Conservation (phyloP, 1,140 invertebrate genomes). For the Heliconius congener region DNA sequence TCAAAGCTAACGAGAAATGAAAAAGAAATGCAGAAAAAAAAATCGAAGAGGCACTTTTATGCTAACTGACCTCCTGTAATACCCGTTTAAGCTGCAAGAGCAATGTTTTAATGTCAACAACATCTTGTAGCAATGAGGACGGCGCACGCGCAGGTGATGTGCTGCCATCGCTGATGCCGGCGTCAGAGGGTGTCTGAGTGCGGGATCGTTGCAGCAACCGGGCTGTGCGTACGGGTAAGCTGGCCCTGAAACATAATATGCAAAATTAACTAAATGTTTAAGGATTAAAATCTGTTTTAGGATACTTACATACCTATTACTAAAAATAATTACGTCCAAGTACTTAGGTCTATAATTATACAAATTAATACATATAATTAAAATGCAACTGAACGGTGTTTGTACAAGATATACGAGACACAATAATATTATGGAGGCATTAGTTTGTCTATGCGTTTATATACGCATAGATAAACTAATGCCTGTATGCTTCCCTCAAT, state of each 20-base stretch:
- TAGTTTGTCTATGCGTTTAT: too few relatives aligned
- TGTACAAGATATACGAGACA: too few relatives aligned
- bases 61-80: conserved; percentile 86
- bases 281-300: too few relatives aligned
- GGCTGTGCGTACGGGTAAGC: conserved; percentile 76
- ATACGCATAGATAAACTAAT: too few relatives aligned
- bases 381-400: too few relatives aligned
- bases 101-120: conserved; percentile 90
- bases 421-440: too few relatives aligned
- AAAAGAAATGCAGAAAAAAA: conserved; percentile 2
- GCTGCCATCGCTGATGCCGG: conserved; percentile 62
- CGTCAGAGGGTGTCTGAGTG: conserved; percentile 77
- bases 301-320: too few relatives aligned
- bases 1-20: background rate
- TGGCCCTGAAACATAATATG: conserved; percentile 58
- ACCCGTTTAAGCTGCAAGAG: conserved; percentile 88
- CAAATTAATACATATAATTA: background rate
- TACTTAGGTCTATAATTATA: background rate
- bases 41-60: background rate
- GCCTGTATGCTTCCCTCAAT: too few relatives aligned
- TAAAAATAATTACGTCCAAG: too few relatives aligned
- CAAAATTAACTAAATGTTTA: background rate
- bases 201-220: conserved; percentile 81
- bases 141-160: conserved; percentile 83
- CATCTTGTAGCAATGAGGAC: conserved; percentile 87